Evolutionary conservation across 2,113 vertebrate genomes (phyloP), one percentile per base, ranked within the genome.

Genomic region (Xiphophorus couchianus): DNA sequence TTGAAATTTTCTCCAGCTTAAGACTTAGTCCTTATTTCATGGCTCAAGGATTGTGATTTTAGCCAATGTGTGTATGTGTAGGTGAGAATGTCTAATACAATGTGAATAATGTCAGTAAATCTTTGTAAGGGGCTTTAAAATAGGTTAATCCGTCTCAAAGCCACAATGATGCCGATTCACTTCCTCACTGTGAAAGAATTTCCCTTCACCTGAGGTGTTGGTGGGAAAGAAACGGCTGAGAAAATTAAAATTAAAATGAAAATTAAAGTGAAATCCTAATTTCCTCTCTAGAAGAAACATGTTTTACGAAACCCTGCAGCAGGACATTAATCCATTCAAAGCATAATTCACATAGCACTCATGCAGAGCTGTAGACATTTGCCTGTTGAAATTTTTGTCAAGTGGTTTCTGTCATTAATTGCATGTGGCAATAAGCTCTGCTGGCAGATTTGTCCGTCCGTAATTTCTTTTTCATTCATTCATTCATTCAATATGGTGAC

Each of bases 121-220:
- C 90, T 90, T 86, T 85, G 76, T 91, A 85, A 90, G 83, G 74
- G 71, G 87, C 89, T 93, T 93, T 92, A 89, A 93, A 92, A 89
- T 91, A 83, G 91, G 86, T 84, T 91, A 92, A 92, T 93, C 88
- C 82, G 70, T 69, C 69, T 63, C 83, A 90, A 89, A 88, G 83
- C 90, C 81, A 91, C 92, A 90, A 86, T 88, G 82, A 88, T 72
- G 86, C 79, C 89, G 73, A 90, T 91, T 92, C 89, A 90, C 86
- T 85, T 91, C 82, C 88, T 89, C 33, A 1, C 71, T 76, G 73
- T 87, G 83, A 91, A 78, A 74, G 74, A 81, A 84, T 80, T 90
- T 70, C 51, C 69, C 80, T 81, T 74, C 64, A 69, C 78, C 87
- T 86, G 76, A 84, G 77, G 85, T 67, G 67, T 78, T 82, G 78